These are phyloP conservation scores for Cerceris rybyensis DNA, from an alignment of 2,888 invertebrate species.

Conservation along the genomic window DNA sequence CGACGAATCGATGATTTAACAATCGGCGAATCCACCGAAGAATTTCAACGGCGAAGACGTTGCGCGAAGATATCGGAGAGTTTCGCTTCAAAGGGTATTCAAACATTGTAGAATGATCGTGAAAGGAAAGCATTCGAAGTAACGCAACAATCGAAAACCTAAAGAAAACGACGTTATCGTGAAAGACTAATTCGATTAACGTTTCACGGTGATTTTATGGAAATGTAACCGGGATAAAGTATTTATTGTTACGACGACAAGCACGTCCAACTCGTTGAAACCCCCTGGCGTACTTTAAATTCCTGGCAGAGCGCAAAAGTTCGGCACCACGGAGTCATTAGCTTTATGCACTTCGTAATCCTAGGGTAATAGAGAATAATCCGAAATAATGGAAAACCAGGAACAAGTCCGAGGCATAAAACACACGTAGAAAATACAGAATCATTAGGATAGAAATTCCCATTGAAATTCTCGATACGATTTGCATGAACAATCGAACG, in stretches of 20 bases:
- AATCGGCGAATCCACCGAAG: background rate
- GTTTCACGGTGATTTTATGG: conserved; percentile 46
- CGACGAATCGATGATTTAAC: conserved; percentile 20
- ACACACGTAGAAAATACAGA: background rate
- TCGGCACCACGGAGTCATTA: conserved; percentile 23
- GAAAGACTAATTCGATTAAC: conserved; percentile 26
- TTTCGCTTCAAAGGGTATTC: too few relatives aligned
- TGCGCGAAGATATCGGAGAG: background rate
- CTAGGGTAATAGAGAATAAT: conserved; percentile 15
- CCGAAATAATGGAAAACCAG: conserved; percentile 12
- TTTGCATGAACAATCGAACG: too few relatives aligned
- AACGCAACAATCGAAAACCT: background rate
- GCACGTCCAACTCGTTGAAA: conserved; percentile 17
- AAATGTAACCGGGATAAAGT: conserved; percentile 57
- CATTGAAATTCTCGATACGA: background rate
- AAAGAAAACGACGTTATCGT: background rate
- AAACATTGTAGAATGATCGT: too few relatives aligned
- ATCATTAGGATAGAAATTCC: background rate
- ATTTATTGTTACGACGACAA: conserved; percentile 52
- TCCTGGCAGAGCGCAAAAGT: conserved; percentile 13
- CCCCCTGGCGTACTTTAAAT: conserved; percentile 26
- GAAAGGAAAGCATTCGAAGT: background rate
- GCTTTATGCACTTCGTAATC: background rate
- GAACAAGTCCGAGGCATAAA: background rate
- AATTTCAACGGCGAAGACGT: background rate